Conservation (phyloP, 2,113 vertebrate species). For the Thomomys bottae region DNA sequence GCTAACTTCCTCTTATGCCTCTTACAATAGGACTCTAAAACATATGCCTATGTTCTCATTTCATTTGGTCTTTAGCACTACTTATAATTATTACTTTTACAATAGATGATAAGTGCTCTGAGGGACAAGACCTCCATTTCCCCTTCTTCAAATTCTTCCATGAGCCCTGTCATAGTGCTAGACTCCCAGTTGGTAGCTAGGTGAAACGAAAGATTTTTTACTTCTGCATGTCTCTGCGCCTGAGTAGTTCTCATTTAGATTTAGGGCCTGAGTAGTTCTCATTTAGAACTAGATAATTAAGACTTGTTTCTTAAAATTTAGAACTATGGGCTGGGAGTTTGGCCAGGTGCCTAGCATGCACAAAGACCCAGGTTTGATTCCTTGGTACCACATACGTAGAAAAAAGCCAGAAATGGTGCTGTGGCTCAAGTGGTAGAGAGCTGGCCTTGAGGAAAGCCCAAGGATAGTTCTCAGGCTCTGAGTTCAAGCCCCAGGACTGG, state of each 20-base stretch:
- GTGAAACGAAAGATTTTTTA: neutral
- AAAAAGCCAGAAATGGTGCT: too few relatives aligned
- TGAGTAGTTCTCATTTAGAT: neutral
- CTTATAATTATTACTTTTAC: neutral
- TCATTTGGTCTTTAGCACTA: neutral
- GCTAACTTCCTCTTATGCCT: neutral
- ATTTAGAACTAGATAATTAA: neutral
- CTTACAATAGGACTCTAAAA: neutral
- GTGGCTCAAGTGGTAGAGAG: too few relatives aligned
- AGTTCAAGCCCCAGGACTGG: too few relatives aligned
- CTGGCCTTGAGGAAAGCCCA: too few relatives aligned
- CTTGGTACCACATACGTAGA: too few relatives aligned
- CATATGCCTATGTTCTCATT: neutral
- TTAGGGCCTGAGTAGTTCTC: neutral
- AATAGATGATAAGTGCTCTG: neutral
- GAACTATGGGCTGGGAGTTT: too few relatives aligned
- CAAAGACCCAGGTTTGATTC: too few relatives aligned
- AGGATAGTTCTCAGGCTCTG: too few relatives aligned
- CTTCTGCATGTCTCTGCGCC: neutral
- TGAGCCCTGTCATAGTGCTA: neutral
- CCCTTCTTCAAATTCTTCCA: neutral
- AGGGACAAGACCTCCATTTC: neutral
- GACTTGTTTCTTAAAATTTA: neutral
- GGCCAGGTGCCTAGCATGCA: too few relatives aligned
- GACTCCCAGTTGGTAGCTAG: neutral